These are phyloP conservation scores for Gila orcuttii DNA, from an alignment of 2,113 vertebrate genomes.

Conservation along the genomic window DNA sequence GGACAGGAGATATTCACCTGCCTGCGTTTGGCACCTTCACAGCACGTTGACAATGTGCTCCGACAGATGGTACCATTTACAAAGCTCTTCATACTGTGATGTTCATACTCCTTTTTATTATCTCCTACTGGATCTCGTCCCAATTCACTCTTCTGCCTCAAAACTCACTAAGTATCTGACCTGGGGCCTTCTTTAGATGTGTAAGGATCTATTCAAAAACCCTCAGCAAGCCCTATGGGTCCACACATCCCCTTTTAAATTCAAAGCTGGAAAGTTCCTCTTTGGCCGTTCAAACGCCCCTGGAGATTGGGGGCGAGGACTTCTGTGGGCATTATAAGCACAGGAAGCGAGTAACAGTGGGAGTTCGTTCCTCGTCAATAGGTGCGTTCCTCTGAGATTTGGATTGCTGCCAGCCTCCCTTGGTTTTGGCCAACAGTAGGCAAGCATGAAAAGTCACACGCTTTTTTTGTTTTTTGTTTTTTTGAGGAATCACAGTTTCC, in stretches of 20 bases:
- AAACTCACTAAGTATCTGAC: constrained; percentile 15
- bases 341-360: constrained; percentile 55
- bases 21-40: constrained; percentile 34
- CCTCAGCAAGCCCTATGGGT: neutral
- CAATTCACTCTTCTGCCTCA: constrained; percentile 24
- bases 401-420: constrained; percentile 45
- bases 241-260: constrained; percentile 31
- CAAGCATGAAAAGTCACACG: constrained; percentile 30
- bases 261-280: constrained; percentile 32
- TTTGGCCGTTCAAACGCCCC: constrained; percentile 37
- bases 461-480: neutral
- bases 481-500: constrained; percentile 34
- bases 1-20: constrained; percentile 45
- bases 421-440: constrained; percentile 46
- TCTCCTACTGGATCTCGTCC: constrained; percentile 49
- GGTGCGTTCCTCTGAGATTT: constrained; percentile 56
- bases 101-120: constrained; percentile 52
- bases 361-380: constrained; percentile 57
- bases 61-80: constrained; percentile 58
- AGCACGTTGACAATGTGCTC: constrained; percentile 34
- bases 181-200: constrained; percentile 10
- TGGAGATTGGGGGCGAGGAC: constrained; percentile 33
- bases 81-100: constrained; percentile 31
- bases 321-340: constrained; percentile 48
- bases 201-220: constrained; percentile 16